Conservation (phyloP, 2,888 invertebrate genomes). For the Ochlodes sylvanus region DNA sequence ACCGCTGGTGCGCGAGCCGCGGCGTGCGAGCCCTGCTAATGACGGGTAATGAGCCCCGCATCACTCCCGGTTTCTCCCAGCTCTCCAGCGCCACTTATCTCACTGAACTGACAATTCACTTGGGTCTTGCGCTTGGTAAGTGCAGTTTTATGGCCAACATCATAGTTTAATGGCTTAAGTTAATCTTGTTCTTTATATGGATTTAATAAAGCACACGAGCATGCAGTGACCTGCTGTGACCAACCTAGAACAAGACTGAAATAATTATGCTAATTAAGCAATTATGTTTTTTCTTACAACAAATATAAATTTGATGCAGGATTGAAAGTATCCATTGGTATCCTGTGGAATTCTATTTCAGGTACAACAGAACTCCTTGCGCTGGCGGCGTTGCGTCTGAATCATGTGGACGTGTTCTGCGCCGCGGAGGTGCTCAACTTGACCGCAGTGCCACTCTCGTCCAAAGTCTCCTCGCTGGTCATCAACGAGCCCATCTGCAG, state of each 20-base stretch:
- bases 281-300: too few species aligned
- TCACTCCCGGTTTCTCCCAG: background rate
- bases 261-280: too few species aligned
- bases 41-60: background rate
- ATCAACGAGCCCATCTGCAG: conserved; percentile 9
- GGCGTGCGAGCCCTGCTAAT: background rate
- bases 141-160: too few species aligned
- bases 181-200: too few species aligned
- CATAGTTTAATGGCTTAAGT: too few species aligned
- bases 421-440: conserved; percentile 10
- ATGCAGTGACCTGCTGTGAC: too few species aligned
- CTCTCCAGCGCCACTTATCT: background rate
- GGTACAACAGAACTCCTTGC: conserved; percentile 7
- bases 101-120: conserved; percentile 17
- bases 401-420: conserved; percentile 25
- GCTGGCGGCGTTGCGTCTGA: conserved; percentile 9
- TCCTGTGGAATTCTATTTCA: background rate
- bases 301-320: too few species aligned
- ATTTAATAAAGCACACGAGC: too few species aligned
- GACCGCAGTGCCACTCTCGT: conserved; percentile 5
- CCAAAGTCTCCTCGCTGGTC: background rate
- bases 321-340: too few species aligned
- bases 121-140: conserved; percentile 13
- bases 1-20: background rate
- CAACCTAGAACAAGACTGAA: too few species aligned